Base-by-base conservation (phyloP, 2,113 vertebrate genomes). In the Zosterops hypoxanthus region DNA sequence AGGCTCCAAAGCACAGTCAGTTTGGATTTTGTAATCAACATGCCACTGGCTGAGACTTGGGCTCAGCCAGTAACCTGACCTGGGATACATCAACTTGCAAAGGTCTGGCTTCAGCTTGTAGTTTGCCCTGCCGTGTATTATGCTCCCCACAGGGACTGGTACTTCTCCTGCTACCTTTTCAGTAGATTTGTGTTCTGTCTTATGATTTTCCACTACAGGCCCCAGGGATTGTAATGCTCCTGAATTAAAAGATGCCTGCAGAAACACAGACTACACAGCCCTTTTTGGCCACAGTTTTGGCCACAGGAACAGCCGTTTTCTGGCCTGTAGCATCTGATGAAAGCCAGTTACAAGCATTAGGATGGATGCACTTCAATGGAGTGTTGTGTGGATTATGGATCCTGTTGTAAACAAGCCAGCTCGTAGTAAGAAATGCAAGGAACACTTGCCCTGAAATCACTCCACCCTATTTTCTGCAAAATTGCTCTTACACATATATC, bases 401-500 rank as follows among this genome's bases (percentile, higher is more conserved):
- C 69, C 71, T 77, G 68, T 77, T 97, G 95, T 97, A 96, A 97
- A 96, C 94, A 95, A 92, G 81, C 57, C 90, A 93, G 88, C 47
- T 88, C 86, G 34, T 50, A 84, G 91, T 82, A 94, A 84, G 70
- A 92, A 90, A 94, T 80, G 52, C 89, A 92, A 72, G 50, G 76
- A 91, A 78, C 47, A 71, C 86, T 95, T 82, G 73, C 82, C 78
- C 66, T 70, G 76, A 81, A 86, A 94, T 91, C 90, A 78, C 75
- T 88, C 87, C 82, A 93, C 93, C 68, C 80, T 85, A 83, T 96
- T 97, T 97, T 95, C 97, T 97, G 94, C 88, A 96, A 92, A 97
- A 96, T 84, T 94, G 82, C 88, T 85, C 87, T 80, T 73, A 80
- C 50, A 76, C 55, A 69, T 94, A 55, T 88, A 96, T 93, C 82